These are phyloP conservation scores for Drosophila dunni DNA, from an alignment of 1,140 invertebrate species.

Conservation along the genomic window DNA sequence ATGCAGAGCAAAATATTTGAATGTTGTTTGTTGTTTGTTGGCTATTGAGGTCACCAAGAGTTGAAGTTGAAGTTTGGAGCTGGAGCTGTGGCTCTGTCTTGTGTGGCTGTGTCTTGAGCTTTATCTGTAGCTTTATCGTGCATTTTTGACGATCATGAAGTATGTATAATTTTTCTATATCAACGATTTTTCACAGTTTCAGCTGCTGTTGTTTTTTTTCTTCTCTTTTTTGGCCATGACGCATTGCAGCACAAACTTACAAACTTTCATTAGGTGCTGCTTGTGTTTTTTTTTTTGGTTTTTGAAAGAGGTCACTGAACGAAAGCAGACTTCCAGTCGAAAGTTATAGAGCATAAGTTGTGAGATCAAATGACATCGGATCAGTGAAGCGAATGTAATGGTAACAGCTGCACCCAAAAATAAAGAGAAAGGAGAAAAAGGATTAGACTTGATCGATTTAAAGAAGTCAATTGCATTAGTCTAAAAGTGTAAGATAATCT, in stretches of 20 bases:
- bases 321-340: conserved; percentile 28
- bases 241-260: conserved; percentile 33
- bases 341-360: conserved; percentile 13
- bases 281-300: not conserved
- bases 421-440: not conserved
- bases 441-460: conserved; percentile 1
- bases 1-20: conserved; percentile 59
- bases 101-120: conserved; percentile 33
- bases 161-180: conserved; percentile 38
- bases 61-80: conserved; percentile 28
- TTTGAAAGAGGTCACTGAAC: conserved; percentile 71
- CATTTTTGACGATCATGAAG: conserved; percentile 23
- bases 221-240: conserved; percentile 49
- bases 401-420: conserved; percentile 17
- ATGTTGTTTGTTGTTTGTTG: conserved; percentile 41
- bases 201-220: conserved; percentile 28
- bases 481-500: not conserved
- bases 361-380: conserved; percentile 52
- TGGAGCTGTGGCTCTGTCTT: conserved; percentile 17
- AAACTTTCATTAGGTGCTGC: conserved; percentile 57
- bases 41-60: conserved; percentile 62
- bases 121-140: conserved; percentile 50
- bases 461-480: not conserved
- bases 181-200: conserved; percentile 61
- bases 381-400: conserved; percentile 19